Evolutionary conservation across 2,888 invertebrate species (phyloP).

Genomic region (Melanargia galathea): DNA sequence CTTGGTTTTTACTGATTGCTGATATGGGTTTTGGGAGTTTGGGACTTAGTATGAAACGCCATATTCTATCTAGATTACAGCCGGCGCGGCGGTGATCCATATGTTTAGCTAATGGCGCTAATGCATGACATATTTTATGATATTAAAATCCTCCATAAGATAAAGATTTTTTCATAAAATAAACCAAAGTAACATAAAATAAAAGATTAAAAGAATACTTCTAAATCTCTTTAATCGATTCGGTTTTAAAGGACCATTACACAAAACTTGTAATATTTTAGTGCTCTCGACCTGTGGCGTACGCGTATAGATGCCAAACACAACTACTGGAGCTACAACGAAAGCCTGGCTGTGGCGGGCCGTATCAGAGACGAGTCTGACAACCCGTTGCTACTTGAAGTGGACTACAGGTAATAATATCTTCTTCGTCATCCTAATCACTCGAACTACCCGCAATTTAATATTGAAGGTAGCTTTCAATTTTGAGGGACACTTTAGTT

Average conservation of each 20-base stretch:
- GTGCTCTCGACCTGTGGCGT: conserved; percentile 91
- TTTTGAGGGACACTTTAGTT: neutral
- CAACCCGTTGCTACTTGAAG: conserved; percentile 87
- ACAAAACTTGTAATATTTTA: conserved; percentile 48
- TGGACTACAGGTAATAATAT: conserved; percentile 83
- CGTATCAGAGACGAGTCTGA: conserved; percentile 92
- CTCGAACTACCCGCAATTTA: neutral
- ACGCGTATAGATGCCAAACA: conserved; percentile 94
- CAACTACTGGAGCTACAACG: conserved; percentile 98
- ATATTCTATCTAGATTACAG: neutral
- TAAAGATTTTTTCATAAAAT: neutral
- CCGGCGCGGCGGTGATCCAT: no score
- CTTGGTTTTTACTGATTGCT: no score
- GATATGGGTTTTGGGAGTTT: neutral
- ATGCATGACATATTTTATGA: neutral
- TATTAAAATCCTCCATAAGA: neutral
- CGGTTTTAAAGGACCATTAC: no score
- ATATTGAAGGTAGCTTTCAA: neutral
- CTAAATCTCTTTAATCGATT: neutral
- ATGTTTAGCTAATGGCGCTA: no score
- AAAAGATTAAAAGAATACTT: neutral
- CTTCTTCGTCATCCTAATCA: neutral
- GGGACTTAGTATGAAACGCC: neutral
- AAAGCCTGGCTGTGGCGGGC: conserved; percentile 92
- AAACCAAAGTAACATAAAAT: neutral